phyloP scores from a whole-genome alignment of 2,113 vertebrate species.

The Epinephelus lanceolatus region DNA sequence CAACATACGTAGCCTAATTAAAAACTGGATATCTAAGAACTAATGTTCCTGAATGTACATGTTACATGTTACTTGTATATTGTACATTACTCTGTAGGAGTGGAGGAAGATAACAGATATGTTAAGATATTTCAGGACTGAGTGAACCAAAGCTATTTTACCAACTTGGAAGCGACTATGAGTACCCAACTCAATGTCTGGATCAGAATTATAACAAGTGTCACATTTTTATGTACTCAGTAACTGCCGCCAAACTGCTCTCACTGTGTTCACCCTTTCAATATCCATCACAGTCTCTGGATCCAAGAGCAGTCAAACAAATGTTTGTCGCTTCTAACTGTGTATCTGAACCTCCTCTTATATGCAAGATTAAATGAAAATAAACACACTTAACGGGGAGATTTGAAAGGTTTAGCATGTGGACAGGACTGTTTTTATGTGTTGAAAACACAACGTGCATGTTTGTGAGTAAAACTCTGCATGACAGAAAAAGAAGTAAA shows the following conservation, averaged over 20 bases:
- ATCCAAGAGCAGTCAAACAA: neutral
- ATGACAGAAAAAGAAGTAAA: constrained; percentile 55
- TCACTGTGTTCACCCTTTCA: constrained; percentile 12
- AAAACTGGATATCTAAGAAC: neutral
- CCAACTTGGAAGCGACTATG: neutral
- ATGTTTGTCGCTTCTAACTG: neutral
- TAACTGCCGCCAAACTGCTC: constrained; percentile 18
- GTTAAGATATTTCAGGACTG: neutral
- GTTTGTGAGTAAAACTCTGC: constrained; percentile 46
- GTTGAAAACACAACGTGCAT: constrained; percentile 19
- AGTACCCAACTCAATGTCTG: neutral
- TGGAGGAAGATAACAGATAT: neutral
- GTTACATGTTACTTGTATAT: too few species aligned
- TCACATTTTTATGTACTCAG: neutral
- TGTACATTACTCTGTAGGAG: neutral
- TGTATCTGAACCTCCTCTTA: neutral
- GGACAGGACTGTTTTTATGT: constrained; percentile 36
- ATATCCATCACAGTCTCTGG: neutral
- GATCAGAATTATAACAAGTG: constrained; percentile 1
- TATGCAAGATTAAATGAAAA: neutral
- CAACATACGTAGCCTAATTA: neutral
- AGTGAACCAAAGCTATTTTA: neutral
- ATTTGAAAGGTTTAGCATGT: constrained; percentile 18
- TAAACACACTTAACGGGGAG: constrained; percentile 3
- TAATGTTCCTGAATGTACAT: neutral